These are phyloP conservation scores for Passer domesticus DNA, from an alignment of 2,113 vertebrate genomes.

Conservation along the genomic window DNA sequence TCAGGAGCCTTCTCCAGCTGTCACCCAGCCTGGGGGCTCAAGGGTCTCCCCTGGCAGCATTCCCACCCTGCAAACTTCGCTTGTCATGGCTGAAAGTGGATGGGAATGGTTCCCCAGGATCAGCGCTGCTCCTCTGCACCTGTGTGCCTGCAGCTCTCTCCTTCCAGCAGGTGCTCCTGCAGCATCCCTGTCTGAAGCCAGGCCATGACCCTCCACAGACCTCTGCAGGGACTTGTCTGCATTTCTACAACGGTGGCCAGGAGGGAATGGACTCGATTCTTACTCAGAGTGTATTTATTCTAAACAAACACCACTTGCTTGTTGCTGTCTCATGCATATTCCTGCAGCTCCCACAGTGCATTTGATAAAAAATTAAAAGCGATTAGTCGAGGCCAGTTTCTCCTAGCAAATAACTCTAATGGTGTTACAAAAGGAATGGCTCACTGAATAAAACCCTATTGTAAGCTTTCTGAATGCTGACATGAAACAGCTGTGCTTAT, in stretches of 20 bases:
- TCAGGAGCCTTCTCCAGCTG: not conserved
- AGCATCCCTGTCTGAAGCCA: not conserved
- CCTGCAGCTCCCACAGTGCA: not conserved
- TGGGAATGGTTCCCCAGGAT: not conserved
- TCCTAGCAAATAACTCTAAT: not conserved
- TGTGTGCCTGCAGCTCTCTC: not conserved
- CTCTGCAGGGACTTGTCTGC: not conserved
- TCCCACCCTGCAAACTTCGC: not conserved
- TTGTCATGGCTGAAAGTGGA: rapidly evolving
- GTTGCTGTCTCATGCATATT: constrained; percentile 12
- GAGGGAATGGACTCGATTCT: not conserved
- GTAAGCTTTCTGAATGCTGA: constrained; percentile 27
- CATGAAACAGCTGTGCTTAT: constrained; percentile 37
- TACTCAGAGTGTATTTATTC: constrained; percentile 18
- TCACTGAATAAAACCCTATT: constrained; percentile 23
- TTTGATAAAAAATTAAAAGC: constrained; percentile 45
- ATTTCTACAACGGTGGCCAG: not conserved
- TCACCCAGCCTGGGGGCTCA: rapidly evolving
- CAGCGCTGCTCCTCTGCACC: not conserved
- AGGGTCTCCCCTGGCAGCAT: not conserved
- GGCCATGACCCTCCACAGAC: not conserved
- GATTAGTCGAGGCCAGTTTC: constrained; percentile 17
- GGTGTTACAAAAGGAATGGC: constrained; percentile 25
- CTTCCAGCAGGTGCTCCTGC: rapidly evolving
- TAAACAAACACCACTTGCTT: constrained; percentile 21